Evolutionary conservation across 2,113 vertebrate genomes (phyloP), one percentile per base, ranked within the genome.

Genomic region (Salvelinus sp.): DNA sequence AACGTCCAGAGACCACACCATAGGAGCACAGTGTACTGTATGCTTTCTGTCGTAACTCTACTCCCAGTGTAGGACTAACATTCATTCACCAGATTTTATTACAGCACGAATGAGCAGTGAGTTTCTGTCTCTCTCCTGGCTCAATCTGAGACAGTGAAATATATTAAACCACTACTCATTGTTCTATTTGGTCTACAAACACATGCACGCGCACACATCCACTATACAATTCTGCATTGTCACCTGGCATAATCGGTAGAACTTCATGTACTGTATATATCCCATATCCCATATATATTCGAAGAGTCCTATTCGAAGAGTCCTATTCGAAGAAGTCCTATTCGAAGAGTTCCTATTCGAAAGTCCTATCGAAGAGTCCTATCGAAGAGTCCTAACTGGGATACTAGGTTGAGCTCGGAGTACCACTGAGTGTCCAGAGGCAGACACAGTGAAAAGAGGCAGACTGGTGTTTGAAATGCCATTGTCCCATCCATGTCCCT

Each of bases 161-260:
- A 87, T 83, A 77, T 80, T 73, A 86, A 84, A 82, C 69, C 71
- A 0, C 30, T 38, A 77, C 78, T 66, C 73, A 79, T 88, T 88
- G 82, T 70, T 72, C 48, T 33, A 74, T 89, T 91, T 92, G 75
- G 67, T 54, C 84, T 22, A 18, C 72, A 70, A 69, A 65, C 38
- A 38, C 38, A 38, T 1, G 1, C 38, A 38, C 38, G 7, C 38
- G 7, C 38, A 38, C 38, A 33, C 33, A 33, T 33, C 6, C 33
- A 33, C 33, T 6, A 33, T 33, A 33, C 33, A 33, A 6, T 33
- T 33, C 33, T 33, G 33, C 33, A 7, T 33, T 30, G 25, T 30
- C 54, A 20, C 6, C 65, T 6, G 3, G 4, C 27, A 65, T 27
- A 33, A 60, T 18, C 16, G 18, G 10, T n/a, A 6, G 33, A 33